These are phyloP conservation scores for Cyphomyrus discorhynchus DNA, from an alignment of 2,113 vertebrate species.

Conservation along the genomic window DNA sequence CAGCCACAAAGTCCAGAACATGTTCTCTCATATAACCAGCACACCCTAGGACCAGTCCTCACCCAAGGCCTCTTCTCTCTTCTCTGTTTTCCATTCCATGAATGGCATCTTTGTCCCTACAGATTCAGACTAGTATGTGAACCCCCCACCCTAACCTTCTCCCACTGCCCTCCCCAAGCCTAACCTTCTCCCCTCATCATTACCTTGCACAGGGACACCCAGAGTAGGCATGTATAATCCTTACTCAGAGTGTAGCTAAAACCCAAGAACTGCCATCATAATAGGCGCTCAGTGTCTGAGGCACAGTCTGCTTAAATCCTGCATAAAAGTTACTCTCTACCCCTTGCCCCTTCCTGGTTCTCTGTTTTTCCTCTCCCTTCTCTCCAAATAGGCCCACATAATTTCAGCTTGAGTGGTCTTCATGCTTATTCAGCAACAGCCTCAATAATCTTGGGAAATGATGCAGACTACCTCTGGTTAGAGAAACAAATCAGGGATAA, in stretches of 20 bases:
- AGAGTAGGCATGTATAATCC: constrained; percentile 52
- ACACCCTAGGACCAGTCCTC: constrained; percentile 38
- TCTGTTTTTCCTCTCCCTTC: background rate
- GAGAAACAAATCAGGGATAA: background rate
- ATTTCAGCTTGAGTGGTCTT: background rate
- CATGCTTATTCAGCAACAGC: background rate
- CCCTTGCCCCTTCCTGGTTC: background rate
- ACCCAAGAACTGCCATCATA: constrained; percentile 26
- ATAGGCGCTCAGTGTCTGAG: constrained; percentile 23
- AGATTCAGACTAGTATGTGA: constrained; percentile 62
- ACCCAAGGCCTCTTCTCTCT: constrained; percentile 56
- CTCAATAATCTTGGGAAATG: background rate
- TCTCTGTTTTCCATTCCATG: constrained; percentile 73
- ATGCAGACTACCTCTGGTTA: background rate
- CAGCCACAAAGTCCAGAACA: background rate
- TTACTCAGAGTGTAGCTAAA: constrained; percentile 41
- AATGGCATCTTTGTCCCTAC: constrained; percentile 70
- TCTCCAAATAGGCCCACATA: background rate
- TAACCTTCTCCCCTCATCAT: constrained; percentile 28
- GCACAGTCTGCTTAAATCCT: background rate
- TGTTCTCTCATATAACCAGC: background rate
- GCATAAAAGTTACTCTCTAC: background rate
- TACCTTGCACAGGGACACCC: constrained; percentile 56
- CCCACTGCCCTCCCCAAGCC: constrained; percentile 29
- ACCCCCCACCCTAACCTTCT: constrained; percentile 47